These are phyloP conservation scores for Blastobasis adustella DNA, from an alignment of 2,888 invertebrate genomes.

Conservation along the genomic window DNA sequence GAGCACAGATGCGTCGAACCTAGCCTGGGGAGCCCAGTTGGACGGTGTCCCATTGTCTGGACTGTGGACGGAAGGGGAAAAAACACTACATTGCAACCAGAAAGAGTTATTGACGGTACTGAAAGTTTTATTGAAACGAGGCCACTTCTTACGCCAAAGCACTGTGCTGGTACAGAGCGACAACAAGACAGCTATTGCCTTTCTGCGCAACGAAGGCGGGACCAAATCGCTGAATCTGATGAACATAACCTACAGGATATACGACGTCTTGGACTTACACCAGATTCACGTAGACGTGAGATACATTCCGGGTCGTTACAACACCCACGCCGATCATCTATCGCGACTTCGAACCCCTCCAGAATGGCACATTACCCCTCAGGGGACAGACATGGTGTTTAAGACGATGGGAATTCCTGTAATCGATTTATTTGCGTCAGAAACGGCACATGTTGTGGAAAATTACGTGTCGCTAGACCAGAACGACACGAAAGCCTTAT, in stretches of 20 bases:
- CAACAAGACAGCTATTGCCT: slow-evolving; percentile 16
- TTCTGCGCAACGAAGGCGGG: slow-evolving; percentile 21
- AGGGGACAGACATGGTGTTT: background rate
- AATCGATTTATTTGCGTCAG: slow-evolving; percentile 4
- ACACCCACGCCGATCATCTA: slow-evolving; percentile 21
- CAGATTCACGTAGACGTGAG: slow-evolving; percentile 12
- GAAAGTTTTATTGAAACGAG: background rate
- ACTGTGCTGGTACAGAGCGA: slow-evolving; percentile 13
- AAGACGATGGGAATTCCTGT: slow-evolving; percentile 1
- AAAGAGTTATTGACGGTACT: slow-evolving; percentile 15
- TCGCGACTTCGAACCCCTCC: background rate
- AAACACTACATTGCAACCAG: slow-evolving; percentile 13
- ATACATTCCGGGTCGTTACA: slow-evolving; percentile 23
- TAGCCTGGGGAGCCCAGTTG: slow-evolving; percentile 15
- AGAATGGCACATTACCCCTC: slow-evolving; percentile 1
- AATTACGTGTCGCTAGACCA: slow-evolving; percentile 10
- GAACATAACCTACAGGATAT: slow-evolving; percentile 8
- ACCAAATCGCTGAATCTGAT: slow-evolving; percentile 11
- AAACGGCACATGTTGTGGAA: slow-evolving; percentile 5
- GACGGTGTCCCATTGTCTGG: slow-evolving; percentile 7
- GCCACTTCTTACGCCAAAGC: background rate
- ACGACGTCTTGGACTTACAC: slow-evolving; percentile 8
- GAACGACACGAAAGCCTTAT: slow-evolving; percentile 8
- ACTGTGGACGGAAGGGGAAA: slow-evolving; percentile 8
- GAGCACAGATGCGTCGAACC: slow-evolving; percentile 13